Evolutionary conservation across 2,113 vertebrate species (phyloP), one percentile per base, ranked within the genome.

Genomic region (Gasterosteus aculeatus): DNA sequence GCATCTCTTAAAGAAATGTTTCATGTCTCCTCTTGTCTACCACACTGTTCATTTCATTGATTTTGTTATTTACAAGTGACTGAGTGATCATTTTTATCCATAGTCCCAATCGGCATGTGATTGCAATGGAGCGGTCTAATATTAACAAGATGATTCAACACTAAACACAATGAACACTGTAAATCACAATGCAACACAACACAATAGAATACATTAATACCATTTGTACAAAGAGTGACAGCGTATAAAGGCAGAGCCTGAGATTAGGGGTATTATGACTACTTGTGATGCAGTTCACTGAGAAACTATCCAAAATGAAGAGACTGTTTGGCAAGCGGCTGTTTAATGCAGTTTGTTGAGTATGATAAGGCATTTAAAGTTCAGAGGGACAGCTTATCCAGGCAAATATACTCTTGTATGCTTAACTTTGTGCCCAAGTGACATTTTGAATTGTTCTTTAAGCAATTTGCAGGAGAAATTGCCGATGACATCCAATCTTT

Each of bases 401-500:
- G 39, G 39, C 14, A 46, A 15, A 46, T 15, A 46, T 46, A 46
- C 42, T 46, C 42, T 42, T 14, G 14, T 42, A 42, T 14, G 41
- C 41, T 42, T 42, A 12, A 46, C 42, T 46, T 5, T 46, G 3
- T 46, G 12, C 42, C 42, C 42, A 5, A 1, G 42, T 12, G 12
- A 46, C 42, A 46, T 46, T 15, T 46, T 15, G 15, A 46, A 14
- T 46, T 46, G 42, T 41, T 41, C 22, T 26, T 14, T 14, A 47
- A 5, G 10, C 42, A 11, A 31, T 47, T 33, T 33, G 15, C 26
- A 47, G 42, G 22, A 26, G 26, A 62, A 59, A 10, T 3, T n/a
- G 59, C 72, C 75, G 62, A 71, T 79, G 80, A 88, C 89, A 89
- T 88, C 87, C 80, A 82, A 88, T 89, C 80, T 77, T 75, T 81